Evolutionary conservation across 2,888 invertebrate species (phyloP), one percentile per base, ranked within the genome.

Genomic region (Agonopterix arenella): DNA sequence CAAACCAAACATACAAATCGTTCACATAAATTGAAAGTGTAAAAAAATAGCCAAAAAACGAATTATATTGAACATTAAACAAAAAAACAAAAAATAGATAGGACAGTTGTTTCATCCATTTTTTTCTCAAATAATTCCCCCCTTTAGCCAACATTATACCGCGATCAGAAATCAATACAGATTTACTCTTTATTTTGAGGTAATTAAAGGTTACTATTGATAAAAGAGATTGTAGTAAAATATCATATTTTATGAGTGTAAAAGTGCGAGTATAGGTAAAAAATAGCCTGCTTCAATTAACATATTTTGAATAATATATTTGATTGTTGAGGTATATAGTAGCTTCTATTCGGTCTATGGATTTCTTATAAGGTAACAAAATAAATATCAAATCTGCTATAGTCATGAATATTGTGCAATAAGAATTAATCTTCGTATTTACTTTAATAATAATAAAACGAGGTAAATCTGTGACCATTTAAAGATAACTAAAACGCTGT

Each of bases 401-500:
- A 28, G 28, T 51, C 41, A 48, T 46, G 45, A 52, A 52, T 16
- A 13, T 40, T 60, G 58, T 54, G 61, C 58, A 58, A 61, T 59
- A 64, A 57, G 62, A 59, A 43, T 57, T 36, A 43, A 40, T n/a
- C 41, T 47, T 38, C 48, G 50, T 47, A 50, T 55, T 55, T 52
- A 54, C 18, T 47, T 52, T 28, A 46, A 46, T 52, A 48, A 51
- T 38, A 52, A 52, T 45, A 50, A 59, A 53, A 40, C 43, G 53
- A 58, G 54, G 62, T 55, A 54, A 60, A 48, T 49, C 53, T 53
- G 49, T 47, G 61, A 70, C 76, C 77, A 80, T 73, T 64, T 51
- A 65, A 76, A 80, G 78, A 80, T 59, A 82, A 81, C 80, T 80
- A 80, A 80, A 80, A 81, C 81, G 79, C 68, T 80, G 64, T 77